Evolutionary conservation across 2,888 invertebrate genomes (phyloP).

Genomic region (Phyllotreta cruciferae): DNA sequence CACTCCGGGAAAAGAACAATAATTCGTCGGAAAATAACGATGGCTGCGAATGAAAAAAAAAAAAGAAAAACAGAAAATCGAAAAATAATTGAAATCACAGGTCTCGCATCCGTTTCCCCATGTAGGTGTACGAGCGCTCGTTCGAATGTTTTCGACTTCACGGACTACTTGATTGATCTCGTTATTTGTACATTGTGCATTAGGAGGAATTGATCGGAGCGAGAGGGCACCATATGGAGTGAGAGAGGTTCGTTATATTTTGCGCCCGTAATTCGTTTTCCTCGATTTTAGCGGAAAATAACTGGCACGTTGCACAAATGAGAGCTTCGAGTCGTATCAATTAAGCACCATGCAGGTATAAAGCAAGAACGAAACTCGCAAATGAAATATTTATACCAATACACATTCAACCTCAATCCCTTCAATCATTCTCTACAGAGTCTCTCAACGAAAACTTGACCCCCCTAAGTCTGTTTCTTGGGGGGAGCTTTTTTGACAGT

Average conservation of each 20-base stretch:
- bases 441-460: too few relatives aligned
- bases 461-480: too few relatives aligned
- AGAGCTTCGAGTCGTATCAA: too few relatives aligned
- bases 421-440: too few relatives aligned
- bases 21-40: conserved; percentile 33
- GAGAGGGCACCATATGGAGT: too few relatives aligned
- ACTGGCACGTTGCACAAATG: conserved; percentile 41
- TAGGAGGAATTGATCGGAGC: conserved; percentile 41
- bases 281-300: conserved; percentile 41
- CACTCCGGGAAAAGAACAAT: conserved; percentile 33
- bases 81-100: conserved; percentile 37
- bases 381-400: too few relatives aligned
- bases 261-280: conserved; percentile 47
- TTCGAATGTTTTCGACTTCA: conserved; percentile 30
- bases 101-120: conserved; percentile 35
- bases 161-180: conserved; percentile 48
- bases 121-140: conserved; percentile 8
- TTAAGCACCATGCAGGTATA: too few relatives aligned
- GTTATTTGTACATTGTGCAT: conserved; percentile 47
- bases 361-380: too few relatives aligned
- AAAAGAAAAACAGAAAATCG: conserved; percentile 30
- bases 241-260: conserved; percentile 46
- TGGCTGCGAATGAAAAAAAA: neutral
- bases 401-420: too few relatives aligned
- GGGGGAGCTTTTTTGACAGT: too few relatives aligned